Base-by-base conservation (phyloP, 2,888 invertebrate genomes). In the Hirtodrosophila trivittata region DNA sequence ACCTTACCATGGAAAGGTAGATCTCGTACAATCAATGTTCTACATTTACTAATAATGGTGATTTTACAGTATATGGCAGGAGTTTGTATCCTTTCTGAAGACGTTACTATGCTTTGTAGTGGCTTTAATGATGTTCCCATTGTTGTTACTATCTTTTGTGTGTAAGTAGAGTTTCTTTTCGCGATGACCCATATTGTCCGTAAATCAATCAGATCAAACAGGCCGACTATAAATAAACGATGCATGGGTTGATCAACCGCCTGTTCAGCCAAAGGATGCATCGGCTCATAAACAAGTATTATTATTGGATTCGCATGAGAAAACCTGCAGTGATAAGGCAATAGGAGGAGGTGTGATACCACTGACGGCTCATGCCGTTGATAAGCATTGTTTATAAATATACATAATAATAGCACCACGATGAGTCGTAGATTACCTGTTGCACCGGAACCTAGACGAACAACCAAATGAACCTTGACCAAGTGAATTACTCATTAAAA, bases 1-100 rank as follows among this genome's bases (percentile, higher is more conserved):
- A 21, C 5, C n/a, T n/a, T n/a, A n/a, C n/a, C 32, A 70, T 71
- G 70, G 70, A 69, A 54, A 71, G 70, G 75, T 71, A 70, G 4
- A 35, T 35, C 6, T 14, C 6, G n/a, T 28, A 28, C 10, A 12
- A 3, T 12, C 33, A 12, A 9, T 45, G 26, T 30, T 13, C 26
- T 16, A 16, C n/a, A 16, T 9, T 41, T 42, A 21, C 13, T 25
- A 45, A 58, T 21, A 38, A n/a, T 49, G 12, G 4, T 5, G 1
- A 6, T 33, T 32, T 46, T 86, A 59, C 10, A 90, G 90, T 73
- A 73, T 90, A 41, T 76, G 89, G 70, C 86, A 83, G 68, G 87
- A 89, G 76, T 66, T 85, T 12, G 73, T 82, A 50, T 88, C 87
- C 5, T 80, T 90, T 49, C 56, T 88, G 18, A 90, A 90, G 81